Evolutionary conservation across 1,140 invertebrate genomes (phyloP), one percentile per base, ranked within the genome.

Genomic region (Papilio machaon): DNA sequence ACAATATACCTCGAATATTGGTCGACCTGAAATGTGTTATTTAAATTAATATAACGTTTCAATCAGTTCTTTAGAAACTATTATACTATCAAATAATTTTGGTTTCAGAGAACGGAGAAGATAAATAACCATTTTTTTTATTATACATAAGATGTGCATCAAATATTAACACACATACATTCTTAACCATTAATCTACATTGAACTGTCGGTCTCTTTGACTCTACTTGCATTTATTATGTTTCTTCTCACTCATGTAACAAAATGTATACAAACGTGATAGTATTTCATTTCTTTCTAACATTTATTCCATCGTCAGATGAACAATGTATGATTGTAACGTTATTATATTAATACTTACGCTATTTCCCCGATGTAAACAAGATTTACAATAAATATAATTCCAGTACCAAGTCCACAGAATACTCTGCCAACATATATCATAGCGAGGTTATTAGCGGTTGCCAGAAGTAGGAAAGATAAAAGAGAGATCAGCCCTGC

Each of bases 321-420:
- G 15, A 54, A 8, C 47, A 49, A 49, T 49, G 47, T 49, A 49
- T 49, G 13, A 49, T 49, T 49, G 46, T 47, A 1, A 43, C 38
- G 1, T 43, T 43, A 4, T 52, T 58, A 7, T n/a, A 11, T 58
- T 58, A 58, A 58, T 84, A 88, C 88, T 90, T 75, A 90, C 87
- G 88, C 87, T 49, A 88, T 85, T 79, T 90, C 88, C n/a, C 87
- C 86, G 73, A 90, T 76, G 10, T 89, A 90, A 0, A 90, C 83
- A 6, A 86, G 67, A 38, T 85, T 88, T 9, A 82, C 64, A 6
- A 87, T 81, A 73, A 81, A 79, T 1, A 85, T 85, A 15, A 86
- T 80, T 7, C 89, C 86, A 73, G 52, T 78, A 1, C 88, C 88
- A 1, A 87, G 23, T 2, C 88, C 89, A 78, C 30, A 47, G 0